A percentile compares a stretch with the other conserved stretches of the same genome.
Conservation (phyloP, 2,888 invertebrate species). For the Lacanobia oleracea region DNA sequence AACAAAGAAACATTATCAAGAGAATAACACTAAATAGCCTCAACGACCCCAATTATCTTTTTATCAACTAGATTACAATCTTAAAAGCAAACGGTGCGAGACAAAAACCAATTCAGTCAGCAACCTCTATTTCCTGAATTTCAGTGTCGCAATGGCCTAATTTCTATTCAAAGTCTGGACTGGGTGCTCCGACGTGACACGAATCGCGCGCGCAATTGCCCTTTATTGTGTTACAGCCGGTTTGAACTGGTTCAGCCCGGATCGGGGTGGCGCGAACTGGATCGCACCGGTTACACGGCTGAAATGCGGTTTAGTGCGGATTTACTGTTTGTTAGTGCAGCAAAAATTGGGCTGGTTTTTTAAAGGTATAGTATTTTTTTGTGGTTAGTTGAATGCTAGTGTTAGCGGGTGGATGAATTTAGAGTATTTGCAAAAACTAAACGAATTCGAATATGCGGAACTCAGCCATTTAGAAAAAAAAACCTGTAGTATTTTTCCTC, state of each 20-base stretch:
- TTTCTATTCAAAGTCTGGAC: conserved; percentile 76
- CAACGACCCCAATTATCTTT: conserved; percentile 44
- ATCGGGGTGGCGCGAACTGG: conserved; percentile 57
- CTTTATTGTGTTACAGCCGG: conserved; percentile 79
- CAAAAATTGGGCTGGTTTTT: conserved; percentile 45
- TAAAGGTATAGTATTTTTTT: conserved; percentile 33
- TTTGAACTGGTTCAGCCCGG: conserved; percentile 63
- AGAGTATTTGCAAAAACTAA: conserved; percentile 19
- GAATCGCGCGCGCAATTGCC: conserved; percentile 75
- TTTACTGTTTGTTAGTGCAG: conserved; percentile 60
- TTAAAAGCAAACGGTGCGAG: conserved; percentile 54
- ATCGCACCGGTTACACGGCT: conserved; percentile 63
- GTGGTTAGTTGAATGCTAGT: conserved; percentile 14
- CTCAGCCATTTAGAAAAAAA: neutral
- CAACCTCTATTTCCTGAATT: conserved; percentile 62
- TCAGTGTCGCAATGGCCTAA: conserved; percentile 73
- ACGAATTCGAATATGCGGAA: conserved; percentile 22
- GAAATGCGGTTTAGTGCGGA: conserved; percentile 63
- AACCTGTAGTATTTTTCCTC: neutral
- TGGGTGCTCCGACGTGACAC: conserved; percentile 74
- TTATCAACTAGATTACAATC: conserved; percentile 61
- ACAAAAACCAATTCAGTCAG: conserved; percentile 61
- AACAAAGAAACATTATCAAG: conserved; percentile 6
- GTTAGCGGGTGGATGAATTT: conserved; percentile 8
- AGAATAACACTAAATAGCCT: conserved; percentile 23